phyloP scores from a whole-genome alignment of 2,888 invertebrate species.

The Arge pagana region DNA sequence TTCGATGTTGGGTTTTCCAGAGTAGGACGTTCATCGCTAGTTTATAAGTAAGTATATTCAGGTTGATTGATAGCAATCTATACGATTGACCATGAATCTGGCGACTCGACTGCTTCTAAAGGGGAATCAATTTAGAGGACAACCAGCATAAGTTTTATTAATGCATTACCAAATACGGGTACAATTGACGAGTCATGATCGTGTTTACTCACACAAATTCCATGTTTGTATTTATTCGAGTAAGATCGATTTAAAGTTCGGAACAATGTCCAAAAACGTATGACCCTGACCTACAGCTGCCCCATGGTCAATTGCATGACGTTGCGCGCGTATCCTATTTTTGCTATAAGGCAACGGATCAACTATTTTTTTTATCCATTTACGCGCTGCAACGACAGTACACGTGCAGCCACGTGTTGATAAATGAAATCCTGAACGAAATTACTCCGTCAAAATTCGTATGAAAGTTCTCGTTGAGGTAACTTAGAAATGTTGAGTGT shows the following conservation, averaged over 20 bases:
- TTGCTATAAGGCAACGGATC: too few species aligned
- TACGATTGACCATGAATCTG: slow-evolving; percentile 13
- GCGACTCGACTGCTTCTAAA: slow-evolving; percentile 12
- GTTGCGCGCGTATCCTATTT: too few species aligned
- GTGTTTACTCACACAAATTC: slow-evolving; percentile 9
- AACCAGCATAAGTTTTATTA: slow-evolving; percentile 17
- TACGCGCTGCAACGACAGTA: too few species aligned
- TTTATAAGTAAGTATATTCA: background rate
- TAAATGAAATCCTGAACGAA: too few species aligned
- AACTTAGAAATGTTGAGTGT: slow-evolving; percentile 16
- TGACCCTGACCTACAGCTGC: slow-evolving; percentile 8
- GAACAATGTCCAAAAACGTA: slow-evolving; percentile 11
- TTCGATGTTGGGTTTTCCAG: too few species aligned
- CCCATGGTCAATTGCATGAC: background rate
- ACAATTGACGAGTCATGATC: slow-evolving; percentile 15
- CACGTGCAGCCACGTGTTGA: too few species aligned
- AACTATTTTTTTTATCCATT: too few species aligned
- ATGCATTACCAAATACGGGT: slow-evolving; percentile 19
- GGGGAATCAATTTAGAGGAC: slow-evolving; percentile 13
- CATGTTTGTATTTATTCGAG: slow-evolving; percentile 9
- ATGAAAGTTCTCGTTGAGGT: slow-evolving; percentile 14
- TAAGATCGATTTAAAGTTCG: slow-evolving; percentile 15
- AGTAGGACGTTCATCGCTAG: too few species aligned
- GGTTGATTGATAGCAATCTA: slow-evolving; percentile 1
- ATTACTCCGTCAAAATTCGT: background rate